Conservation (phyloP, 53 echinoderm and acorn worm genomes). For the Temnopleurus reevesii region DNA sequence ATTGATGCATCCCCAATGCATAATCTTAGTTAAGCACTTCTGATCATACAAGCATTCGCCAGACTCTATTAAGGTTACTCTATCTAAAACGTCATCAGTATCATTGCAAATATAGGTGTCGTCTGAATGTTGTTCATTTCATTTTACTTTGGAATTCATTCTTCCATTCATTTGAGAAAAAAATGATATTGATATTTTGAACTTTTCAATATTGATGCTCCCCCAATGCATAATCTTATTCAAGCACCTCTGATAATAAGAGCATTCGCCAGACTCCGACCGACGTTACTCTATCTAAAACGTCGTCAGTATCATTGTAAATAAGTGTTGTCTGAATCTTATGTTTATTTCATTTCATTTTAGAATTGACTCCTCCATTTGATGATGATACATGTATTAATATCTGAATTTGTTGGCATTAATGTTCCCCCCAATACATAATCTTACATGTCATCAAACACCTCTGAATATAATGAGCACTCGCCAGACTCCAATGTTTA, state of each 20-base stretch:
- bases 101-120: neutral
- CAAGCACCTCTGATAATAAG: neutral
- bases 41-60: neutral
- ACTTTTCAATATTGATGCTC: too few relatives aligned
- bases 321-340: neutral
- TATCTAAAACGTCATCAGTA: neutral
- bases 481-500: neutral
- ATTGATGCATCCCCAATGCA: too few relatives aligned
- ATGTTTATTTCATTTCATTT: too few relatives aligned
- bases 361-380: too few relatives aligned
- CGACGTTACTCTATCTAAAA: neutral
- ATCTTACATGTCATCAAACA: neutral
- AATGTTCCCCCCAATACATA: neutral
- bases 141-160: too few relatives aligned
- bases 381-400: too few relatives aligned
- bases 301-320: neutral
- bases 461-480: neutral
- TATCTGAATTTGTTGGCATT: too few relatives aligned
- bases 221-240: neutral
- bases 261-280: neutral
- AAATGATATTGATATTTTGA: too few relatives aligned
- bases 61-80: neutral
- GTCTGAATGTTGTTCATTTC: too few relatives aligned
- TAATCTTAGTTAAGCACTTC: neutral
- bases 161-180: too few relatives aligned